Percentiles rank a stretch among this genome's conserved stretches.
Conservation (phyloP, 2,113 vertebrate species). For the Nerophis ophidion region DNA sequence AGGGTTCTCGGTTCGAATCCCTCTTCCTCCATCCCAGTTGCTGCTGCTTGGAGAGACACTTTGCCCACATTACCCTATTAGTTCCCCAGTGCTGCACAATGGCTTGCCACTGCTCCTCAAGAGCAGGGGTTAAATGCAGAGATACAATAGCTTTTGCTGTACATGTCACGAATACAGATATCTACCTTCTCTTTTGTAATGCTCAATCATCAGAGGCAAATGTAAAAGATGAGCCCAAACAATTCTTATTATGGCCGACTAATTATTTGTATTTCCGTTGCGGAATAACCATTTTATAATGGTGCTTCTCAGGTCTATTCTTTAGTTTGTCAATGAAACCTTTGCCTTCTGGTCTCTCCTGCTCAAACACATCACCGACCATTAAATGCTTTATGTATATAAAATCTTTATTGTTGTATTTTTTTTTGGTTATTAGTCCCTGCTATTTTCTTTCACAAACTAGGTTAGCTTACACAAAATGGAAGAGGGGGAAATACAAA, state of each 20-base stretch:
- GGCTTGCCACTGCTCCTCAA: no score
- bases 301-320: conserved; percentile 69
- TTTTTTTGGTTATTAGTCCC: conserved; percentile 40
- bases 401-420: conserved; percentile 46
- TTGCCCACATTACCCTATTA: no score
- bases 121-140: no score
- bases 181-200: conserved; percentile 25
- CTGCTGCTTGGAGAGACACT: no score
- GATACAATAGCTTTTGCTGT: no score
- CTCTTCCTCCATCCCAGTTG: no score
- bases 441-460: conserved; percentile 1
- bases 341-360: conserved; percentile 62
- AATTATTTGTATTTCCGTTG: conserved; percentile 74
- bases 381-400: conserved; percentile 78
- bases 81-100: no score
- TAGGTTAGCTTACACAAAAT: conserved; percentile 49
- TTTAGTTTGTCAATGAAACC: conserved; percentile 71
- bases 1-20: no score
- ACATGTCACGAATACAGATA: no score
- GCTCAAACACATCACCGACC: conserved; percentile 64
- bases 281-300: conserved; percentile 66
- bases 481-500: conserved; percentile 42
- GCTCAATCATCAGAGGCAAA: conserved; percentile 55
- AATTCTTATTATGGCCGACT: conserved; percentile 75
- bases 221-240: conserved; percentile 58